Base-by-base conservation (phyloP, 2,797 vertebrate species). In the Mormyrops attenuatus region DNA sequence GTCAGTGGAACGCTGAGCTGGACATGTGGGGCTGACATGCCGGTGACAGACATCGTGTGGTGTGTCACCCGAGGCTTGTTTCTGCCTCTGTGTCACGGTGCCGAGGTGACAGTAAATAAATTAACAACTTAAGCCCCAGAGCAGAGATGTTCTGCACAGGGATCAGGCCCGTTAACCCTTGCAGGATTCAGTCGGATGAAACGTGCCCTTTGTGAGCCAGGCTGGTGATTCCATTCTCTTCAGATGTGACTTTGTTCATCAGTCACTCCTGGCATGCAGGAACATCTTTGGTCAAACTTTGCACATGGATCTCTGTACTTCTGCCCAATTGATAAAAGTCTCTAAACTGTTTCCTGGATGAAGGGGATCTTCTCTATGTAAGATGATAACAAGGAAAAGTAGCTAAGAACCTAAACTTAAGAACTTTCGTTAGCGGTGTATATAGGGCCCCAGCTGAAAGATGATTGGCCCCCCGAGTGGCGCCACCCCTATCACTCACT, bases 11-110 rank as follows among this genome's bases (percentile, higher is more conserved):
- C 53, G 26, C 63, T 13, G 66, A 34, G n/a, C 88, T 53, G 15
- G 86, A 66, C 90, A 82, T 90, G 91, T 88, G 89, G 86, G 86
- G 87, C 89, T 88, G 57, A 90, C 89, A 88, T 89, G 66, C 82
- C 88, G 90, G 88, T 85, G 49, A 90, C 89, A 91, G 90, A 87
- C n/a, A 90, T 50, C 89, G 57, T 82, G 88, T 30, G 85, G 89
- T 89, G 88, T 91, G 90, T 90, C 91, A 91, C 63, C 89, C 63
- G 8, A 47, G 41, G 50, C 47, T 3, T 1, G 17, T 50, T 85
- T 9, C 80, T 47, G 41, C 80, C 44, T 26, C 80, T 26, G 80
- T 50, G 41, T 44, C 41, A n/a, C 5, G 8, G 47, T 50, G 41
- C 80, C 9, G 41, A 50, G 47, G 9, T 50, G 20, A 15, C 80